Evolutionary conservation across 53 echinoderm and acorn worm species (phyloP), one percentile per base, ranked within the genome.

Genomic region (Mesocentrotus franciscanus): DNA sequence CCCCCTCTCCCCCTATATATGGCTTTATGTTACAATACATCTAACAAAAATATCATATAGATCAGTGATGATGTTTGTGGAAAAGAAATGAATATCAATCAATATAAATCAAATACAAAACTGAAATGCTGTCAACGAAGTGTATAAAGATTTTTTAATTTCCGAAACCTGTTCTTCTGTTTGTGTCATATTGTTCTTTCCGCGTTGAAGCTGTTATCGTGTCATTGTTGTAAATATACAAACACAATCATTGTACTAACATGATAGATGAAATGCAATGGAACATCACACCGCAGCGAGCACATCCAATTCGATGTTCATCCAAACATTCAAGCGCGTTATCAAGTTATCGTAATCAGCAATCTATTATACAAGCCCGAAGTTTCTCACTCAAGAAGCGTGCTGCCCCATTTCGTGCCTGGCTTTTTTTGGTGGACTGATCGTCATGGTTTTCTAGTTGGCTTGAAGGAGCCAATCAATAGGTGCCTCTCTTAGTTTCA

Each of bases 401-500:
- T 87, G 87, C 87, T 58, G 87, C 87, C 58, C 87, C 57, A 87
- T 57, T 87, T 58, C 87, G 58, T 87, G 56, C 87, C 58, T 87
- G n/a, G 87, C 57, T 87, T 13, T 87, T 87, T 29, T 27, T 57
- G 22, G 59, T 58, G 57, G 87, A 56, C 58, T n/a, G 35, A 32
- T 32, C 91, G 62, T 29, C 91, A 34, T 66, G 66, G 90, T 66
- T 91, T 56, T 36, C 32, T 91, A 66, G 91, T 64, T 66, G 20
- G 58, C 91, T 91, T 62, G 91, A 33, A 64, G 91, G 66, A 66
- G 62, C 39, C 18, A 91, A 91, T 91, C 91, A 91, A 91, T 91
- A 91, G 64, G 20, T 61, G 91, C 91, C 91, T 91, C 91, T 91
- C 64, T 91, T 35, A 29, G 91, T 91, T 91, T 91, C 91, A 61